Conservation (phyloP, 1,140 invertebrate species). For the Chlorops oryzae region DNA sequence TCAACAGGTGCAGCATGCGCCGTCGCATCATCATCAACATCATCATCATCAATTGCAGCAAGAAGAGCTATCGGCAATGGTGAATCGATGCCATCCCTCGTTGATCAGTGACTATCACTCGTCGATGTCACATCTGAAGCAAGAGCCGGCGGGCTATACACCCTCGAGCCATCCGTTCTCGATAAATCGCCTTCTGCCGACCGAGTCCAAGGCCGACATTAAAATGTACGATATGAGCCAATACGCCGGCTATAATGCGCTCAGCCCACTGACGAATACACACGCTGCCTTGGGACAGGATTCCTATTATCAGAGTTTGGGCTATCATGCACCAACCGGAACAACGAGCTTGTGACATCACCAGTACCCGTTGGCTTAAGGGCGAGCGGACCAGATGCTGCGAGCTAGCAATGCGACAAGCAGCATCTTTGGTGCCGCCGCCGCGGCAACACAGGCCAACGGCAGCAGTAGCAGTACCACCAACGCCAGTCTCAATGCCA, state of each 20-base stretch:
- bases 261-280: slow-evolving; percentile 58
- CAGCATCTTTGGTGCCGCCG: slow-evolving; percentile 15
- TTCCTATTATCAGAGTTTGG: slow-evolving; percentile 72
- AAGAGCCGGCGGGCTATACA: slow-evolving; percentile 67
- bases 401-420: slow-evolving; percentile 15
- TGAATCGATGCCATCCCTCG: slow-evolving; percentile 57
- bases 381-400: slow-evolving; percentile 47
- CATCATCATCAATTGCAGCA: slow-evolving; percentile 52
- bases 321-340: slow-evolving; percentile 65
- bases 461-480: slow-evolving; percentile 34
- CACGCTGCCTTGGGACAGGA: slow-evolving; percentile 60
- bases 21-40: slow-evolving; percentile 49
- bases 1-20: slow-evolving; percentile 51
- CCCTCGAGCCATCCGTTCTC: slow-evolving; percentile 85
- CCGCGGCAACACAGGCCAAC: slow-evolving; percentile 14
- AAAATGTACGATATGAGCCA: slow-evolving; percentile 75
- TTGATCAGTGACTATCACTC: slow-evolving; percentile 55
- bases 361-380: slow-evolving; percentile 66
- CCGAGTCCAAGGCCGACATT: slow-evolving; percentile 74
- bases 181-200: slow-evolving; percentile 82
- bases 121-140: slow-evolving; percentile 68
- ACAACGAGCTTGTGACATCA: slow-evolving; percentile 66
- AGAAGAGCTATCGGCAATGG: slow-evolving; percentile 62
- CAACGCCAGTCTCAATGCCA: too few species aligned
- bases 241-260: slow-evolving; percentile 59